Evolutionary conservation across 2,113 vertebrate species (phyloP), one percentile per base, ranked within the genome.

Genomic region (Entomyzon cyanotis): DNA sequence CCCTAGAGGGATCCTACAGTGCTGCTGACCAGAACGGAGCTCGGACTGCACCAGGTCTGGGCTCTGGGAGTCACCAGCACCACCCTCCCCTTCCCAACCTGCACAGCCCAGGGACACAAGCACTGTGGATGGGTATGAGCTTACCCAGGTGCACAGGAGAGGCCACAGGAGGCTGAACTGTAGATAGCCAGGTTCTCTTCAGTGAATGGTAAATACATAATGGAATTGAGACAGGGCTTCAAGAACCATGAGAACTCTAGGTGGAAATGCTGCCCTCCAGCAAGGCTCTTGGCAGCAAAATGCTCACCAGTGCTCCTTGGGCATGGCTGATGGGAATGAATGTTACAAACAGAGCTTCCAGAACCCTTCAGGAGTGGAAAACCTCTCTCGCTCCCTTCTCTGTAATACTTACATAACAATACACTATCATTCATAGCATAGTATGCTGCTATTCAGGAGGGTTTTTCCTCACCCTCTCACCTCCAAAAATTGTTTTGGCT

Each of bases 51-150:
- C 3, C 28, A 58, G 23, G 5, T 35, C 11, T 35, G 58, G 39
- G 30, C 24, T 49, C 20, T 46, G 31, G 39, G 31, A 46, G 37
- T 20, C 10, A 7, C 25, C 12, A 47, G 55, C 4, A 20, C 4
- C 16, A 16, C 21, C 20, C 9, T 52, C 41, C 49, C 56, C 65
- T 52, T 27, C 49, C 64, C 2, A 0, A 4, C 31, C 28, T 2
- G 16, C 69, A 31, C 58, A 73, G 33, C 65, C 15, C 53, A 37
- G 15, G 37, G 27, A 37, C 65, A 93, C 44, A 3, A 11, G 50
- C 0, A 1, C 4, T 6, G 22, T 12, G 56, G 9, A 19, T 1
- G 1, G 4, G 5, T 2, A 4, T 2, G 3, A 15, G 0, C 28
- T 19, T 11, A 18, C 22, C 39, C 81, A 28, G n/a, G 19, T 7